phyloP scores from a whole-genome alignment of 92 coral and sea anemone species.

The Porites evermanni region DNA sequence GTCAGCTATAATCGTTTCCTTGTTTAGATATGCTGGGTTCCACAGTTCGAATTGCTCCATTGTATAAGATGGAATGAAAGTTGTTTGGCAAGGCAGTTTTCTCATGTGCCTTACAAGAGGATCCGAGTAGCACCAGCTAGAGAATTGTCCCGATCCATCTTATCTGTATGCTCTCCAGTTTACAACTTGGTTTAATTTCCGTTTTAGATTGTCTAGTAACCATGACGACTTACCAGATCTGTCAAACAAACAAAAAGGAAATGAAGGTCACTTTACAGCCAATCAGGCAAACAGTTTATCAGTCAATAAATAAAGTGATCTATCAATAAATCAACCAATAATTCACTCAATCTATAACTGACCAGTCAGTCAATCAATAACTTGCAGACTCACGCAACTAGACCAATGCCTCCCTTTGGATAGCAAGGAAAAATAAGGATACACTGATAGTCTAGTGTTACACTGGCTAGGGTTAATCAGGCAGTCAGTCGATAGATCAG shows the following conservation, averaged over 20 bases:
- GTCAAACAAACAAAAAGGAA: background rate
- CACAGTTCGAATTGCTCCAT: background rate
- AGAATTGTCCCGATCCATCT: background rate
- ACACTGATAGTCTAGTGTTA: no score
- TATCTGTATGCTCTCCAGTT: background rate
- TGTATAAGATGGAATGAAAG: no score
- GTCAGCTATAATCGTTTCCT: background rate
- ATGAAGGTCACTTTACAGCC: no score
- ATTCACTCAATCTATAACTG: background rate
- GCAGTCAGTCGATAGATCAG: background rate
- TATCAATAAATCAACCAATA: background rate
- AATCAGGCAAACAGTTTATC: background rate
- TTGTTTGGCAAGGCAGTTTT: background rate
- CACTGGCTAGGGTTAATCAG: background rate
- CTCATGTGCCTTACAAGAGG: background rate
- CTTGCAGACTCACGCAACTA: no score
- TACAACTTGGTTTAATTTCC: background rate
- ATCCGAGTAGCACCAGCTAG: background rate
- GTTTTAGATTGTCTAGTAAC: conserved; percentile 41
- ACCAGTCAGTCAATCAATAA: no score
- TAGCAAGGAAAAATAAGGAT: no score
- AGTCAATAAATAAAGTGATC: background rate
- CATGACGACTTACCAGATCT: conserved; percentile 81
- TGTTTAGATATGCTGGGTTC: background rate
- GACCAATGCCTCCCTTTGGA: background rate